phyloP scores from a whole-genome alignment of 2,797 vertebrate species.

The Delichon dasypus region DNA sequence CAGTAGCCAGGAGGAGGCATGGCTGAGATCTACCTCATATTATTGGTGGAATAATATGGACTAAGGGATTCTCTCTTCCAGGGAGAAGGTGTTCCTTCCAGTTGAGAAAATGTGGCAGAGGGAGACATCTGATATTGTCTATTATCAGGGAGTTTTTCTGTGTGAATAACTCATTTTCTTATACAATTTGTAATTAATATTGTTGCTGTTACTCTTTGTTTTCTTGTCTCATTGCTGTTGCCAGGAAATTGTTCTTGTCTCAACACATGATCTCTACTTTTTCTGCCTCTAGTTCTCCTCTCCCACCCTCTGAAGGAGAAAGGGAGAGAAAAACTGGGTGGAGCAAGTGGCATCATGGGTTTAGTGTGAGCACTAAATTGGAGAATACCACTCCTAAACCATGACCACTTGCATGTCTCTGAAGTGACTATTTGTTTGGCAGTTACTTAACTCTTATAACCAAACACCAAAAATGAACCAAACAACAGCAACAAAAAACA shows the following conservation, averaged over 20 bases:
- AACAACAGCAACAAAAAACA: background rate
- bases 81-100: accelerated
- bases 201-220: background rate
- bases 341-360: accelerated
- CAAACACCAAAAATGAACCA: background rate
- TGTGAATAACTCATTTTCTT: background rate
- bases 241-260: background rate
- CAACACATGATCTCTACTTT: background rate
- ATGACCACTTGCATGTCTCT: background rate
- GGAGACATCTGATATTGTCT: background rate
- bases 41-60: too few relatives aligned
- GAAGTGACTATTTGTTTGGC: background rate
- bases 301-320: background rate
- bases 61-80: background rate
- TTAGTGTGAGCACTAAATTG: background rate
- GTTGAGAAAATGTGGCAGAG: background rate
- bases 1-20: background rate
- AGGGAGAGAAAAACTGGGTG: background rate
- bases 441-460: background rate
- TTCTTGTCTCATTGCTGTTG: background rate
- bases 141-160: background rate
- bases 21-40: too few relatives aligned
- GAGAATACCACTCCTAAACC: background rate
- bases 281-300: background rate
- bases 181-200: background rate